Percentiles rank a stretch among this genome's conserved stretches.
These are phyloP conservation scores for Ivindomyrus marchei DNA, from an alignment of 2,113 vertebrate genomes.

Conservation along the genomic window DNA sequence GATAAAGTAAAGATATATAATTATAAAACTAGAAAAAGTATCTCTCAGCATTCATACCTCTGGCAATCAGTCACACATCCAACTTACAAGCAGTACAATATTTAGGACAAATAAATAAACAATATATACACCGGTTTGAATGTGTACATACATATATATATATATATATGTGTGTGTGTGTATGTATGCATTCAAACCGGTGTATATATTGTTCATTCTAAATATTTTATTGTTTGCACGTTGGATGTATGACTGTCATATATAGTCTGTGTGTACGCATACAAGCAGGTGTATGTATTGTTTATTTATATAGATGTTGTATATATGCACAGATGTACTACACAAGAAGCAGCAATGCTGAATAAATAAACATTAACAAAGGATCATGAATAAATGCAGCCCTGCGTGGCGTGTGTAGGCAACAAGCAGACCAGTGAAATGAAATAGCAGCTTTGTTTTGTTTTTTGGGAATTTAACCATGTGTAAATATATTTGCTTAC, in stretches of 20 bases:
- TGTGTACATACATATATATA: too few relatives aligned
- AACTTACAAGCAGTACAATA: background rate
- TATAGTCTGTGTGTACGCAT: background rate
- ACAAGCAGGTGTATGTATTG: background rate
- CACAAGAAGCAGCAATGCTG: background rate
- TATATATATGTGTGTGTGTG: too few relatives aligned
- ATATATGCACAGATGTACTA: background rate
- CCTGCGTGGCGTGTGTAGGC: background rate
- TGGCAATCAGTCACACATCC: background rate
- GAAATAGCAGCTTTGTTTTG: background rate
- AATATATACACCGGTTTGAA: too few relatives aligned
- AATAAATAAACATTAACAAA: background rate
- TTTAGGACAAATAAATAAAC: too few relatives aligned
- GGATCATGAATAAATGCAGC: background rate
- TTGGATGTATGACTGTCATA: too few relatives aligned
- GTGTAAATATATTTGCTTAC: conserved; percentile 47
- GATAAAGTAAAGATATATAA: background rate
- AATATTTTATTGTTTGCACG: too few relatives aligned
- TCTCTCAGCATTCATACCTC: background rate
- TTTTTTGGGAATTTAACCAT: background rate
- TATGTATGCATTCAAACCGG: too few relatives aligned
- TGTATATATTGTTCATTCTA: too few relatives aligned
- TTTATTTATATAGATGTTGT: background rate
- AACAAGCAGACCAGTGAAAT: background rate
- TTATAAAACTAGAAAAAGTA: background rate